A percentile compares a stretch with the other conserved stretches of the same genome.
phyloP scores from a whole-genome alignment of 2,797 vertebrate genomes.

The Gymnothorax reevesii region DNA sequence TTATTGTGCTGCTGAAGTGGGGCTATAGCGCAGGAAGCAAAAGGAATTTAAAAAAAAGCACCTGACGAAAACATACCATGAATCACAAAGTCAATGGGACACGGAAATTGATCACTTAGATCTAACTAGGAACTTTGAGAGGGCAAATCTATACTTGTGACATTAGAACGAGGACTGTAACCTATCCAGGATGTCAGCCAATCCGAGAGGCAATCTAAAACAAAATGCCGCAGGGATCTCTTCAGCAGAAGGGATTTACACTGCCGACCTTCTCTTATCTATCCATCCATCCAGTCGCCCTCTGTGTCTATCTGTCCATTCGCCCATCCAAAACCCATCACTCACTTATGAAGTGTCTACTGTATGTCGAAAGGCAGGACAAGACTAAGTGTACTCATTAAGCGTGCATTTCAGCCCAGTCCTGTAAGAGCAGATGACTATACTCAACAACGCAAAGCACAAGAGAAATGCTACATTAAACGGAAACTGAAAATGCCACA shows the following conservation, averaged over 20 bases:
- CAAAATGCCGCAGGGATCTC: slow-evolving; percentile 61
- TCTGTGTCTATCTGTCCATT: slow-evolving; percentile 18
- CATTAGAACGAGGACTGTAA: slow-evolving; percentile 55
- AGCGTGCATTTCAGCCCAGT: background rate
- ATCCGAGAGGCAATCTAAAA: slow-evolving; percentile 63
- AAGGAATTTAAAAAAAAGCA: background rate
- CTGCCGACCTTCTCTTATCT: background rate
- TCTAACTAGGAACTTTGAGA: slow-evolving; percentile 35
- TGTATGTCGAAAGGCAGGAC: background rate
- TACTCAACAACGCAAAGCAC: background rate
- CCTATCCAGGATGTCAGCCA: slow-evolving; percentile 56
- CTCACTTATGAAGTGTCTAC: background rate
- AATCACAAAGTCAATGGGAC: slow-evolving; percentile 57
- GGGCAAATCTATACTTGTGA: slow-evolving; percentile 56
- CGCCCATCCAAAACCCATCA: background rate
- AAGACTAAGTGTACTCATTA: background rate
- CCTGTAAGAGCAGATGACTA: background rate
- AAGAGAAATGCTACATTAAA: background rate
- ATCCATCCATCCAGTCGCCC: slow-evolving; percentile 26
- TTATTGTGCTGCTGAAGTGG: background rate
- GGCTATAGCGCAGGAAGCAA: background rate
- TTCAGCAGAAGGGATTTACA: slow-evolving; percentile 51
- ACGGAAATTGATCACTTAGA: slow-evolving; percentile 48
- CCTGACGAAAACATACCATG: slow-evolving; percentile 45
- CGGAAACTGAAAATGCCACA: background rate